Conservation (phyloP, 2,797 vertebrate genomes). For the Odontamblyopus rebecca region DNA sequence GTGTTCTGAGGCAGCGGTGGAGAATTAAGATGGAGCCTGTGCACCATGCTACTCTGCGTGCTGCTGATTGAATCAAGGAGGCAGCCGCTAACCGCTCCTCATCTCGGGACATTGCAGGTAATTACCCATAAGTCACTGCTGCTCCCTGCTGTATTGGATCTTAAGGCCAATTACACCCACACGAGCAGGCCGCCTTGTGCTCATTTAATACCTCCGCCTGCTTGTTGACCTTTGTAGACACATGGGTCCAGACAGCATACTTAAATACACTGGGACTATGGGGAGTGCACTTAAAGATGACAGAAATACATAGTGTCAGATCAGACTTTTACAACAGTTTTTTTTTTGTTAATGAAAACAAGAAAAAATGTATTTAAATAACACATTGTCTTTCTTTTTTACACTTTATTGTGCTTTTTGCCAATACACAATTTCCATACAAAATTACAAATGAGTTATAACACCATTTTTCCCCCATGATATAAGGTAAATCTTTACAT, state of each 20-base stretch:
- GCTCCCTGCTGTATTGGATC: slow-evolving; percentile 70
- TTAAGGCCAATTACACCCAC: slow-evolving; percentile 78
- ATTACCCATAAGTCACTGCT: slow-evolving; percentile 81
- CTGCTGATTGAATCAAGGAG: slow-evolving; percentile 79
- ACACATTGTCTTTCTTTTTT: too few species aligned
- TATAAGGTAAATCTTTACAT: too few species aligned
- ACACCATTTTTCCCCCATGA: too few species aligned
- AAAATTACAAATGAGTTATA: too few species aligned
- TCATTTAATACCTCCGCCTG: slow-evolving; percentile 74
- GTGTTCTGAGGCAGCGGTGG: slow-evolving; percentile 38
- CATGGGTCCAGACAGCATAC: slow-evolving; percentile 55
- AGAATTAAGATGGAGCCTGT: slow-evolving; percentile 77
- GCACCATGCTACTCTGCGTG: slow-evolving; percentile 75
- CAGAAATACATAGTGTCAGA: too few species aligned
- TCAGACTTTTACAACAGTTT: too few species aligned
- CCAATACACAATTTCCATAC: too few species aligned
- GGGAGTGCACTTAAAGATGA: too few species aligned
- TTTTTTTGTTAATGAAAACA: too few species aligned
- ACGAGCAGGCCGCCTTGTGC: slow-evolving; percentile 60
- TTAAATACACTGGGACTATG: slow-evolving; percentile 40
- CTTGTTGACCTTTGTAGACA: slow-evolving; percentile 79
- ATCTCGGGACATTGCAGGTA: slow-evolving; percentile 82
- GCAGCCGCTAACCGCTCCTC: slow-evolving; percentile 74
- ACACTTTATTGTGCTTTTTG: too few species aligned
- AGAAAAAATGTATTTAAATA: too few species aligned